Evolutionary conservation across 2,888 invertebrate genomes (phyloP), one percentile per base, ranked within the genome.

Genomic region (Parnassius orleans): DNA sequence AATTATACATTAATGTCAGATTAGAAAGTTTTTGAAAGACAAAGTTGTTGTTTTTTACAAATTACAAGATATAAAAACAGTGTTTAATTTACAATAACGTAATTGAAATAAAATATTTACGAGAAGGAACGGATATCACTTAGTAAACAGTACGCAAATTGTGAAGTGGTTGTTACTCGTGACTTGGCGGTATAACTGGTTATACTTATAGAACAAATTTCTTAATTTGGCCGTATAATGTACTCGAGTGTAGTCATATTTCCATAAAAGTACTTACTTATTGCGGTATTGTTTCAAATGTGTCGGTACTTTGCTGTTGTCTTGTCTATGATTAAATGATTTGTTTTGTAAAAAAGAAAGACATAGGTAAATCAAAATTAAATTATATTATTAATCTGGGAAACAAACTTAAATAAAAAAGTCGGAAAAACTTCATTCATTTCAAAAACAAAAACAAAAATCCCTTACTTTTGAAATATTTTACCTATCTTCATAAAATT

Each of bases 161-260:
- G 54, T 58, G 41, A 54, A 50, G 56, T 53, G 15, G 51, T 59
- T 46, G 52, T 47, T 60, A 52, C 58, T 66, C 71, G 69, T 69
- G 70, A 70, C 68, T 67, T 48, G 67, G 55, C 52, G 47, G 61
- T 62, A 57, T 55, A 66, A 69, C 69, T 61, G 65, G 69, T 71
- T 73, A 68, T 70, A n/a, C n/a, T n/a, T n/a, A 67, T 72, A 65
- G 69, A 69, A 70, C 70, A 65, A 68, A 73, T 75, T 73, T 72
- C 72, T 75, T 73, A 74, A 74, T 74, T 71, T 65, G 58, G 64
- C 65, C 65, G 60, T 69, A 65, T 71, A 66, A 65, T 64, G 57
- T 61, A 64, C 64, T 67, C 60, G 62, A 58, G 65, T 63, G 60
- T 64, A 57, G 66, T 67, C 64, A 61, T 57, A 68, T 65, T 69